Base-by-base conservation (phyloP, 2,797 vertebrate species). In the Yasuhikotakia modesta region DNA sequence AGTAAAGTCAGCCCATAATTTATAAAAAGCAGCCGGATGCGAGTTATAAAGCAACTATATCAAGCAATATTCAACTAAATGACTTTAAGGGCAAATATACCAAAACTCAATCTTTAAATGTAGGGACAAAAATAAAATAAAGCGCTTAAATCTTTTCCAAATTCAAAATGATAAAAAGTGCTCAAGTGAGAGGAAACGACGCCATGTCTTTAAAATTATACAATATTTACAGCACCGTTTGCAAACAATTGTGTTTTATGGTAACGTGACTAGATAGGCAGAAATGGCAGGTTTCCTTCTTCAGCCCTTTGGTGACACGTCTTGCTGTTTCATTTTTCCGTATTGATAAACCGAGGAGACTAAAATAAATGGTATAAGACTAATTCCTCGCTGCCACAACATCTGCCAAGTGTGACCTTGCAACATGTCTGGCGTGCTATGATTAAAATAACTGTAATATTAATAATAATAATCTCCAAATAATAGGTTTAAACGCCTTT, bases 211-310 rank as follows among this genome's bases (percentile, higher is more conserved):
- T 89, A 72, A 89, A 92, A 91, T 90, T 91, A 89, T 92, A 92
- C 91, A 92, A 88, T 93, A 92, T 93, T 92, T 93, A 93, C 91
- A 93, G 89, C 91, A 88, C 86, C 85, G 81, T 89, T 89, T 87
- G 87, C 86, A 88, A 85, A 87, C 86, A 70, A 77, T 79, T 64
- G 64, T 80, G 67, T 73, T 79, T 69, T 75, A 55, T 82, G 87
- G 78, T 85, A 87, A 82, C 85, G 75, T 84, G 12, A 85, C 80
- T 83, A 75, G 68, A 83, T 79, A 84, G 82, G 73, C 86, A 81
- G 85, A 90, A 90, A 91, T 91, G 89, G 87, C 89, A 88, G 82
- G 86, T 88, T 80, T 84, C 82, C 85, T 55, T 86, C 86, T 69
- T 83, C 80, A 83, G 78, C 85, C 87, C 85, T 87, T 88, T 83